Conservation (phyloP, 1,140 invertebrate genomes). For the Drosophila orosa region DNA sequence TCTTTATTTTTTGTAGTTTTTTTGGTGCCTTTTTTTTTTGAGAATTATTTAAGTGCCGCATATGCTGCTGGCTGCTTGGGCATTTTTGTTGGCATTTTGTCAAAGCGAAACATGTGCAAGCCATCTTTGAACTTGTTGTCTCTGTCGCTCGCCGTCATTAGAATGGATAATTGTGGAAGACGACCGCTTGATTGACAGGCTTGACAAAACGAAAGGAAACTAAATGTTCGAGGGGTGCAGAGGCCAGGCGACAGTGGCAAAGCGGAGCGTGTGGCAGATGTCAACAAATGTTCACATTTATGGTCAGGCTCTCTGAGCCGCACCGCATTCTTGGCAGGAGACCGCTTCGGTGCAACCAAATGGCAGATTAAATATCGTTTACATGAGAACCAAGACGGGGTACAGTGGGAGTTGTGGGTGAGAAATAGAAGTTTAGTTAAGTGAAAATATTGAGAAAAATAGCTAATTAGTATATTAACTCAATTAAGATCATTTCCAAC, state of each 20-base stretch:
- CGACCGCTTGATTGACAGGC: conserved; percentile 68
- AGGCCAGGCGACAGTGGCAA: neutral
- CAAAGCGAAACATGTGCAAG: conserved; percentile 75
- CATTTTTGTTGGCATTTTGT: conserved; percentile 73
- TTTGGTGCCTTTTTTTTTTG: conserved; percentile 45
- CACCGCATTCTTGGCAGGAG: conserved; percentile 57
- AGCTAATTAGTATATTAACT: neutral
- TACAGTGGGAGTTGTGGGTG: conserved; percentile 2
- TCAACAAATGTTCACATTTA: conserved; percentile 74
- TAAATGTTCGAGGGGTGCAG: neutral
- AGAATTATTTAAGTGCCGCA: conserved; percentile 74
- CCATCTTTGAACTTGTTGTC: conserved; percentile 58
- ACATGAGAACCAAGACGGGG: conserved; percentile 33
- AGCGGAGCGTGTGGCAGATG: conserved; percentile 71
- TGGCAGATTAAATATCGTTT: conserved; percentile 71
- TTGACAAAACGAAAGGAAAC: conserved; percentile 49
- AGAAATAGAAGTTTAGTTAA: neutral
- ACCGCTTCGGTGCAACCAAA: conserved; percentile 48
- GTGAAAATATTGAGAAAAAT: neutral
- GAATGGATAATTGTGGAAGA: conserved; percentile 77
- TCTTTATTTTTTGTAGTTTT: conserved; percentile 21
- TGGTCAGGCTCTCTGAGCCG: conserved; percentile 40
- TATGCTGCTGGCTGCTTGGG: conserved; percentile 48
- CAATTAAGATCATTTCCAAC: neutral
- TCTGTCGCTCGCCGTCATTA: conserved; percentile 70